These are phyloP conservation scores for Panopea generosa DNA, from an alignment of 2,888 invertebrate species.

Conservation along the genomic window DNA sequence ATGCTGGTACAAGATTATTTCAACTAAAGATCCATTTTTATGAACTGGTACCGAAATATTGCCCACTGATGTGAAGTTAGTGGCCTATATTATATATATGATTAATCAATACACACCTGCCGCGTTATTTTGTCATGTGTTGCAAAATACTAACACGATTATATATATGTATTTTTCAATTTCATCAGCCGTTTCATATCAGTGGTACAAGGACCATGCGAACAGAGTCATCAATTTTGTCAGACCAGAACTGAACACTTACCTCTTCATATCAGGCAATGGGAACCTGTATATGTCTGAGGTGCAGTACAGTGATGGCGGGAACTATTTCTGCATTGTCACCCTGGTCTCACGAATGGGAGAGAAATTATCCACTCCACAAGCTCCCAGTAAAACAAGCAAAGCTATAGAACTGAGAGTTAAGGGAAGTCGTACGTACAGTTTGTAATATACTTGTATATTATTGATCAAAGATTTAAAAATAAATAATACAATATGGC, in stretches of 20 bases:
- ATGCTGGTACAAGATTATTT: no score
- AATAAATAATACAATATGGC: no score
- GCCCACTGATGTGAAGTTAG: no score
- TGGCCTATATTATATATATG: no score
- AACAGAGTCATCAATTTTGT: slow-evolving; percentile 88
- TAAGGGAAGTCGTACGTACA: slow-evolving; percentile 65
- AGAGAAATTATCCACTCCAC: slow-evolving; percentile 58
- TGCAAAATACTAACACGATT: no score
- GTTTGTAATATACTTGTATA: no score
- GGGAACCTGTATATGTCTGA: slow-evolving; percentile 97
- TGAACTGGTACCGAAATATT: no score
- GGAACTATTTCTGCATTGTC: slow-evolving; percentile 72
- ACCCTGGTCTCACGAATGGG: slow-evolving; percentile 64
- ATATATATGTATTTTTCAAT: no score
- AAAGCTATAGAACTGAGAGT: slow-evolving; percentile 68
- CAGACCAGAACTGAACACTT: slow-evolving; percentile 92
- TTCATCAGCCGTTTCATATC: slow-evolving; percentile 59
- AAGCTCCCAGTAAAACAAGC: slow-evolving; percentile 69
- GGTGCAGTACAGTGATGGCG: slow-evolving; percentile 90
- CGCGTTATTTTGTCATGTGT: no score
- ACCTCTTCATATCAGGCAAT: slow-evolving; percentile 96
- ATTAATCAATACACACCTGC: no score
- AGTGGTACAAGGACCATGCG: slow-evolving; percentile 67
- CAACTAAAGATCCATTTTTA: no score
- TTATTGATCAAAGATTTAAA: no score